Conservation (phyloP, 2,797 vertebrate species). For the Siniperca obscura region DNA sequence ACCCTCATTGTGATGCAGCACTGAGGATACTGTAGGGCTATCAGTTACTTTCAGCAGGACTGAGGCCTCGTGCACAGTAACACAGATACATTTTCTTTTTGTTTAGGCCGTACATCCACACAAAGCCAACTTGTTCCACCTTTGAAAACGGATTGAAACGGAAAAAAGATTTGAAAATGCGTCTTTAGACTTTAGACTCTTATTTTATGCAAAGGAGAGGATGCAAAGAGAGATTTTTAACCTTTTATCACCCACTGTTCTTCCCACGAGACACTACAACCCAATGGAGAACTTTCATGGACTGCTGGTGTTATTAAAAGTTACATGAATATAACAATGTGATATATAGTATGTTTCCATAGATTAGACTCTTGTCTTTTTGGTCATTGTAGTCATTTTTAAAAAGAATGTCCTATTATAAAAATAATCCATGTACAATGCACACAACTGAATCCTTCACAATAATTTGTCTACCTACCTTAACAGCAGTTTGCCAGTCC, state of each 20-base stretch:
- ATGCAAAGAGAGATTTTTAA: neutral
- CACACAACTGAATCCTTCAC: neutral
- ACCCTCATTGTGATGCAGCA: constrained; percentile 71
- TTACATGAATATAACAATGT: neutral
- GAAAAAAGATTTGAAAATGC: neutral
- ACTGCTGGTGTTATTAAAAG: neutral
- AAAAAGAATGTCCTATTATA: neutral
- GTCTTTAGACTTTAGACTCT: neutral
- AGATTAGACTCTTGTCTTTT: neutral
- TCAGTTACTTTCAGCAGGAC: constrained; percentile 58
- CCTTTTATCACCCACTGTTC: neutral
- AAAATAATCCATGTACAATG: neutral
- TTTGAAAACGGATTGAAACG: too few species aligned
- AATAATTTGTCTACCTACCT: neutral
- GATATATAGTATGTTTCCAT: neutral
- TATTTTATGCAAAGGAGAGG: neutral
- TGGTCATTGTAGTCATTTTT: neutral
- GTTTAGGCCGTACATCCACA: constrained; percentile 6
- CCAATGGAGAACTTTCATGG: neutral
- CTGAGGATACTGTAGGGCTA: constrained; percentile 69
- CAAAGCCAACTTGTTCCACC: constrained; percentile 20
- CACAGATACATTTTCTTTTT: constrained; percentile 30
- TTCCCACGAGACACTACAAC: neutral
- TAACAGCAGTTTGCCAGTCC: neutral
- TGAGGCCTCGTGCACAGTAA: constrained; percentile 23